Conservation (phyloP, 1,140 invertebrate species). For the Choristoneura fumiferana region DNA sequence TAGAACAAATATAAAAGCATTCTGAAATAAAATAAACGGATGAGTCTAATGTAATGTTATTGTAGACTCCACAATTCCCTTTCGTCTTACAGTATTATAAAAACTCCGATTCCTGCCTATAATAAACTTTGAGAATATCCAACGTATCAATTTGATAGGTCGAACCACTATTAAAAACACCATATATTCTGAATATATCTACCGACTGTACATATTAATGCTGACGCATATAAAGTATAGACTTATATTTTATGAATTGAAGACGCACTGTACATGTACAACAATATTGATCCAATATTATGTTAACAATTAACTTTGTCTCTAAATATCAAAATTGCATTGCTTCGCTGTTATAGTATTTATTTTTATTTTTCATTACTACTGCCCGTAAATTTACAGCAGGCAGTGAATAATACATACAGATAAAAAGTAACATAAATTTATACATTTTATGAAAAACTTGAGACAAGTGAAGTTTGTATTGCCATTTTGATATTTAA, state of each 20-base stretch:
- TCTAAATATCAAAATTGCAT: background rate
- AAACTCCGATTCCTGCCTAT: too few species aligned
- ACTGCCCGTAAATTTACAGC: background rate
- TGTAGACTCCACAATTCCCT: too few species aligned
- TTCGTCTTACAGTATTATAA: too few species aligned
- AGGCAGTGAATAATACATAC: too few species aligned
- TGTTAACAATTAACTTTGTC: background rate
- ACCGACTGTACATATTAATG: slow-evolving; percentile 12
- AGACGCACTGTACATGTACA: slow-evolving; percentile 8
- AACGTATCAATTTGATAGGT: slow-evolving; percentile 12
- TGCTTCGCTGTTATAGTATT: background rate
- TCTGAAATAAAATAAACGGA: too few species aligned
- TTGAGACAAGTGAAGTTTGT: too few species aligned
- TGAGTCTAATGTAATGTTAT: too few species aligned
- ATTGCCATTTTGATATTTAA: too few species aligned
- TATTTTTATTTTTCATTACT: background rate
- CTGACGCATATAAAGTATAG: slow-evolving; percentile 5
- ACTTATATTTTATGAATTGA: slow-evolving; percentile 7
- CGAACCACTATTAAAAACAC: slow-evolving; percentile 11
- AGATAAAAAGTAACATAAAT: too few species aligned
- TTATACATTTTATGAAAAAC: too few species aligned
- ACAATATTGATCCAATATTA: background rate
- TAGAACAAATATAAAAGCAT: too few species aligned
- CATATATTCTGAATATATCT: slow-evolving; percentile 4
- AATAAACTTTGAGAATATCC: slow-evolving; percentile 7